Evolutionary conservation across 1,140 invertebrate species (phyloP), one percentile per base, ranked within the genome.

Genomic region (Nymphalis io): DNA sequence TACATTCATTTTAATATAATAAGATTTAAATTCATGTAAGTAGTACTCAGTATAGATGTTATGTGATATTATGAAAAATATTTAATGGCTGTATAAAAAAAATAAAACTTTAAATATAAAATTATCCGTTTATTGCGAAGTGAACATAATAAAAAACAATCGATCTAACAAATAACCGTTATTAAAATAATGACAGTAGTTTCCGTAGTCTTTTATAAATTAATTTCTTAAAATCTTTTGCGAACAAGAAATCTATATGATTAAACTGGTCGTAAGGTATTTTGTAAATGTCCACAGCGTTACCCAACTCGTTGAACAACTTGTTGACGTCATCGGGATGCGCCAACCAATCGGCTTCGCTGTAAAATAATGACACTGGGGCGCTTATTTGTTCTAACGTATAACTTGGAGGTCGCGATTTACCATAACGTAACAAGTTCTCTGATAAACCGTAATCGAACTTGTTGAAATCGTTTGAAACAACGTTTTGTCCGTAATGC

Each of bases 361-460:
- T 94, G 73, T 93, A 95, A 72, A 95, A 95, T 1, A 96, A 73
- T 0, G 93, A 93, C 1, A 95, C 91, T 15, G 95, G 95, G 15
- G 93, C 87, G 11, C 77, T 91, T 5, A 96, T 92, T 58, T 92
- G 93, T 40, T 91, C 81, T 1, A 95, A 72, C 18, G 91, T 72
- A 75, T 96, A 96, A 5, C 87, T 84, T 0, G 95, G 95, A 12
- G 95, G 95, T 18, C 76, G 83, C 1, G 83, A 62, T 60, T 88
- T 85, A 1, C 91, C 89, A 68, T 93, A 93, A 21, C 60, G 70
- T 70, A 78, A 80, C 20, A 89, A 67, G 74, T 93, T 93, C 10
- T 79, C 76, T 16, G 72, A 33, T 46, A 64, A 72, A 11, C 93
- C 93, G 16, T 91, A 88, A 81, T 93, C 92, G 53, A 83, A 93